Evolutionary conservation across 2,888 invertebrate genomes (phyloP).

Genomic region (Cyclophora albipunctata): DNA sequence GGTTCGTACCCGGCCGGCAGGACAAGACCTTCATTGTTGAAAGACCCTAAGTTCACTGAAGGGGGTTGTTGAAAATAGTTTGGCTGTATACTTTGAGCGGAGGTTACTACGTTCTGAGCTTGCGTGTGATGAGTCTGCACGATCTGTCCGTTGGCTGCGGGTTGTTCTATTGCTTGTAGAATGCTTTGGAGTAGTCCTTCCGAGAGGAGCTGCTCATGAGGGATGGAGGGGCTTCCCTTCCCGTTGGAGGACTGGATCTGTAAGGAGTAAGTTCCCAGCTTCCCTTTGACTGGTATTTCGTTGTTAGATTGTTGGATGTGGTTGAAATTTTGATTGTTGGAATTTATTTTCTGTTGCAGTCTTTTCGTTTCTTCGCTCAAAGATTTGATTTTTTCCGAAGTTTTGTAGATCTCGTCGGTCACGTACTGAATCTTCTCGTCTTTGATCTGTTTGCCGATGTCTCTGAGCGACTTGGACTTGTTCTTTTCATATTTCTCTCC

Average conservation of each 20-base stretch:
- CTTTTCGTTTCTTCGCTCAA: conserved; percentile 55
- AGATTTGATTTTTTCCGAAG: conserved; percentile 56
- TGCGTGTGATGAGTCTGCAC: conserved; percentile 3
- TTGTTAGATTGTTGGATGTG: conserved; percentile 25
- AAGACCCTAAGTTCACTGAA: conserved; percentile 22
- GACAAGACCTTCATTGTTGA: conserved; percentile 39
- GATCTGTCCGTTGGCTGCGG: conserved; percentile 29
- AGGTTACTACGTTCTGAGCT: neutral
- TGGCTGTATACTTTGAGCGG: neutral
- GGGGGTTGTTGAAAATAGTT: conserved; percentile 15
- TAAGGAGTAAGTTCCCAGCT: conserved; percentile 80
- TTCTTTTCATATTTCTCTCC: conserved; percentile 34
- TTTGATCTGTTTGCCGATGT: conserved; percentile 38
- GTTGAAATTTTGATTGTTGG: conserved; percentile 42
- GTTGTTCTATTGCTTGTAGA: conserved; percentile 87
- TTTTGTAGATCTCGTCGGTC: conserved; percentile 55
- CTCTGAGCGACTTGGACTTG: conserved; percentile 50
- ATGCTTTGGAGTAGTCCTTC: conserved; percentile 88
- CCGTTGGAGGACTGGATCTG: conserved; percentile 84
- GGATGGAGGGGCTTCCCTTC: conserved; percentile 60
- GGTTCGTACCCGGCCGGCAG: conserved; percentile 65
- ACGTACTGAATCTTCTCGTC: conserved; percentile 45
- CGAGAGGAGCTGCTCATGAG: conserved; percentile 85
- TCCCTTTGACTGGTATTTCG: conserved; percentile 71
- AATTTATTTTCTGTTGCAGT: conserved; percentile 57